Evolutionary conservation across 2,888 invertebrate species (phyloP).

Genomic region (Leucophora obtusa): DNA sequence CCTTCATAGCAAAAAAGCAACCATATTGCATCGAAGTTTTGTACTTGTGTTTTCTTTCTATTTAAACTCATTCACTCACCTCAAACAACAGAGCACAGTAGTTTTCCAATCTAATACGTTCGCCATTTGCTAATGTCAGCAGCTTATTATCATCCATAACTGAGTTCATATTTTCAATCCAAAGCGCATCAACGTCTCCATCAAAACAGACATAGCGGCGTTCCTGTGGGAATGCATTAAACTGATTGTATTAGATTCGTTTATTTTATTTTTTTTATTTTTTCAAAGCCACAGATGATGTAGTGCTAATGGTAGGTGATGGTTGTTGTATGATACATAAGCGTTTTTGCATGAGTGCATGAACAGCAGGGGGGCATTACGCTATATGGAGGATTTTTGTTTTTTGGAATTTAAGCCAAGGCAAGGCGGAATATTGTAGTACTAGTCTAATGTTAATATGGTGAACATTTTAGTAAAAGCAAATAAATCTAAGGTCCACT

Average conservation of each 20-base stretch:
- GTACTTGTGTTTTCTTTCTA: slow-evolving; percentile 25
- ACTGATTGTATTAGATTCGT: slow-evolving; percentile 70
- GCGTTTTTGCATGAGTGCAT: too few species aligned
- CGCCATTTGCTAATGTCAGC: slow-evolving; percentile 93
- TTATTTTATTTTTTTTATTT: slow-evolving; percentile 17
- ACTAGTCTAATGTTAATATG: too few species aligned
- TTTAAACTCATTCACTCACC: slow-evolving; percentile 76
- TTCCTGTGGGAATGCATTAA: slow-evolving; percentile 80
- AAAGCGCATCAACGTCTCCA: slow-evolving; percentile 95
- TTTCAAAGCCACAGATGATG: slow-evolving; percentile 37
- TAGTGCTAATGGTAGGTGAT: background rate
- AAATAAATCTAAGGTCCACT: too few species aligned
- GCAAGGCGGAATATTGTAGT: too few species aligned
- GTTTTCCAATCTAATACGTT: slow-evolving; percentile 89
- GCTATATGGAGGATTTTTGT: too few species aligned
- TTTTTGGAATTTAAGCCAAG: too few species aligned
- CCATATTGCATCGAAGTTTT: background rate
- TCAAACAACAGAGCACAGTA: slow-evolving; percentile 92
- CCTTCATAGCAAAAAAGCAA: too few species aligned
- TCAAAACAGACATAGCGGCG: slow-evolving; percentile 92
- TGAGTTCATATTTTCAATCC: slow-evolving; percentile 98
- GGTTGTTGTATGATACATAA: too few species aligned
- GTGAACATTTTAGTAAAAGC: too few species aligned
- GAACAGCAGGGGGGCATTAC: too few species aligned
- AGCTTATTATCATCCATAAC: slow-evolving; percentile 97